Percentiles rank a stretch among this genome's conserved stretches.
These are phyloP conservation scores for Acanthochromis polyacanthus DNA, from an alignment of 2,113 vertebrate species.

Conservation along the genomic window DNA sequence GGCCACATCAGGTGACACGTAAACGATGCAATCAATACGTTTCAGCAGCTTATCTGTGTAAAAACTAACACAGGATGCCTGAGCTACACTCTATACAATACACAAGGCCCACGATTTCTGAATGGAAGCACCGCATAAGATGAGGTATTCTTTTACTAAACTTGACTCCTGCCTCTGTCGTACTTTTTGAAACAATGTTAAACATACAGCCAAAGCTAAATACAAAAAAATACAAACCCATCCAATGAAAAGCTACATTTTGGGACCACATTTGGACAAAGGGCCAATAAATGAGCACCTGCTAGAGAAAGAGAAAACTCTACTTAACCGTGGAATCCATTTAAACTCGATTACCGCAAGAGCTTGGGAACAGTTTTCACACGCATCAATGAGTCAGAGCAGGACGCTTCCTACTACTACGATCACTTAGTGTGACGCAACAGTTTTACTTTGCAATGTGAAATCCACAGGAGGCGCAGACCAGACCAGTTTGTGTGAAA, in stretches of 20 bases:
- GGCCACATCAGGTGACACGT: neutral
- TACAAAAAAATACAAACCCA: too few relatives aligned
- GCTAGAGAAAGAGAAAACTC: neutral
- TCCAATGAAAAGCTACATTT: neutral
- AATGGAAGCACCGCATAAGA: too few relatives aligned
- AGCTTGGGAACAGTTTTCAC: neutral
- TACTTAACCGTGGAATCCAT: neutral
- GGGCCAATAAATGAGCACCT: neutral
- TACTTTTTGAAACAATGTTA: too few relatives aligned
- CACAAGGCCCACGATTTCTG: too few relatives aligned
- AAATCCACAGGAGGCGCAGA: constrained; percentile 10
- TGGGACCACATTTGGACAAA: neutral
- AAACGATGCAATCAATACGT: neutral
- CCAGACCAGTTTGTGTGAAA: constrained; percentile 5
- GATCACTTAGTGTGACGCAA: neutral
- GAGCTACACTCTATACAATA: too few relatives aligned
- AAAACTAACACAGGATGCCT: too few relatives aligned
- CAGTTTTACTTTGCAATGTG: neutral
- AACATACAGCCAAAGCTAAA: too few relatives aligned
- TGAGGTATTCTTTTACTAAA: too few relatives aligned
- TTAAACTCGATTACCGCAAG: neutral
- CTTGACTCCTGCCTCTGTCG: too few relatives aligned
- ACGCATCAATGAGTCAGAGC: neutral
- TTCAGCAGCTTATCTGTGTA: too few relatives aligned
- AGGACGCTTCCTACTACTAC: neutral